A percentile compares a stretch with the other conserved stretches of the same genome.
phyloP scores from a whole-genome alignment of 92 coral and sea anemone species.

The Siderastrea siderea region DNA sequence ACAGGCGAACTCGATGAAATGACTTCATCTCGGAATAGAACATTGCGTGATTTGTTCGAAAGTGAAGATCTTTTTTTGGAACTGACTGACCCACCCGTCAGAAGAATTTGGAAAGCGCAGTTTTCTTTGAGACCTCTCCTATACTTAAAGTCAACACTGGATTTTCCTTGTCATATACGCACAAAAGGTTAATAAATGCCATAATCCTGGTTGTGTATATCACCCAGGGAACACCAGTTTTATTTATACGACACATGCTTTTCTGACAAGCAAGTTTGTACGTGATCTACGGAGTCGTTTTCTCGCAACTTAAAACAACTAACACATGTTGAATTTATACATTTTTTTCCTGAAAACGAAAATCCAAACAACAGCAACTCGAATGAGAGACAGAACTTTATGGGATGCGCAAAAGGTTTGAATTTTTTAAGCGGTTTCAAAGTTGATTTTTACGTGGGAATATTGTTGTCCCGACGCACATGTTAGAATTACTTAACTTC shows the following conservation, averaged over 20 bases:
- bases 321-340: slow-evolving; percentile 7
- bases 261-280: not conserved
- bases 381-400: not conserved
- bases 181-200: slow-evolving; percentile 62
- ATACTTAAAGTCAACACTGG: slow-evolving; percentile 23
- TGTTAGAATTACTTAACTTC: slow-evolving; percentile 32
- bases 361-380: not conserved
- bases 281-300: not conserved
- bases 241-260: slow-evolving; percentile 22
- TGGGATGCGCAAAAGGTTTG: not conserved
- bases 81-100: not conserved
- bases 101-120: slow-evolving; percentile 29
- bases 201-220: slow-evolving; percentile 36
- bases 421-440: slow-evolving; percentile 3
- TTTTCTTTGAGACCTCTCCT: not conserved
- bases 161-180: slow-evolving; percentile 41
- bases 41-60: slow-evolving; percentile 2
- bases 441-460: slow-evolving; percentile 31
- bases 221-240: slow-evolving; percentile 56
- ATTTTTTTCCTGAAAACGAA: not conserved
- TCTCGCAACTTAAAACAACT: not conserved
- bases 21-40: not conserved
- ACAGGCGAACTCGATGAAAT: not conserved
- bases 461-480: slow-evolving; percentile 18
- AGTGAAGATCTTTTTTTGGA: not conserved